Base-by-base conservation (phyloP, 2,113 vertebrate species). In the Parus major region DNA sequence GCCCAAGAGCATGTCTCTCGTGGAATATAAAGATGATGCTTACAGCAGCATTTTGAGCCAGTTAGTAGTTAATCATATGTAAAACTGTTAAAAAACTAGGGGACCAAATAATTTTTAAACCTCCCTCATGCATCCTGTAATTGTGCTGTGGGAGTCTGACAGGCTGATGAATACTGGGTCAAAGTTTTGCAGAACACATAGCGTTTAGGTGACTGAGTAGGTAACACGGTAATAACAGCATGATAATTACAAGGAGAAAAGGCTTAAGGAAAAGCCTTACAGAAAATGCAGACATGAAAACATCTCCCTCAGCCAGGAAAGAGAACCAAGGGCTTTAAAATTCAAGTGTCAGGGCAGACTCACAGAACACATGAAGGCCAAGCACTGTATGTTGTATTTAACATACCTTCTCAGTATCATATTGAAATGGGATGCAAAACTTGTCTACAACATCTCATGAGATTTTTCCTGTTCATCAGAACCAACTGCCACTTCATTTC, bases 1-100 rank as follows among this genome's bases (percentile, higher is more conserved):
- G 95, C 64, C 59, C 0, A 3, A 63, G 63, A 90, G 46, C 15
- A 41, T 28, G 23, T 28, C 76, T 49, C 82, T 93, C 49, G 72
- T 83, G 66, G 35, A 95, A 91, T 63, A 96, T 95, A 96, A 96
- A 96, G 75, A 93, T 66, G 36, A 77, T 95, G 93, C 90, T 96
- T 94, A 42, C 60, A 86, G 95, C 66, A 94, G 94, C 87, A 79
- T 75, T 96, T 95, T 64, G 49, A 96, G 95, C 88, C 75, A 77
- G 79, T 90, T 90, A 88, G 77, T 35, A 92, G 84, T 75, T 97
- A 96, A 93, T 96, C 93, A 93, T 65, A 91, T 15, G 66, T 86
- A 91, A 94, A 97, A 91, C 42, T 83, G 63, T 94, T 96, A 91
- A 96, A 97, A 97, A 94, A 39, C 92, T 83, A 93, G 65, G 76